Conservation (phyloP, 2,113 vertebrate species). For the Lycocorax pyrrhopterus region DNA sequence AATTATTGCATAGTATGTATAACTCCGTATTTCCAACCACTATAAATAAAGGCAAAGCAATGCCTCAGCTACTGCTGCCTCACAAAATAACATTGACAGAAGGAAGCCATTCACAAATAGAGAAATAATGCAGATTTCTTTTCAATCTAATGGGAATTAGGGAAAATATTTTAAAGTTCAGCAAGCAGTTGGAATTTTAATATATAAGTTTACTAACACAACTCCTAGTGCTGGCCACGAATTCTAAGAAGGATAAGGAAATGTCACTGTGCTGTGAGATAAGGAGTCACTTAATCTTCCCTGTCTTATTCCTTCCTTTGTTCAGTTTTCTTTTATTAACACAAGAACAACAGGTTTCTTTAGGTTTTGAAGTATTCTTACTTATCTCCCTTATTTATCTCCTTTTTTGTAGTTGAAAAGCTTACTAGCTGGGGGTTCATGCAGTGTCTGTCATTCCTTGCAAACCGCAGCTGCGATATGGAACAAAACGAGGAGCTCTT, state of each 20-base stretch:
- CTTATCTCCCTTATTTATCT: slow-evolving; percentile 20
- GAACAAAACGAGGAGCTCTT: background rate
- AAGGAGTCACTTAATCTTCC: slow-evolving; percentile 57
- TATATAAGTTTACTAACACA: slow-evolving; percentile 48
- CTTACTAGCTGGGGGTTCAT: background rate
- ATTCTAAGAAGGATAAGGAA: slow-evolving; percentile 59
- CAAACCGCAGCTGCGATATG: fast-evolving
- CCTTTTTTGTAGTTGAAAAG: background rate
- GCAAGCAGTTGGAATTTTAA: slow-evolving; percentile 46
- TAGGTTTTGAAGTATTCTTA: background rate
- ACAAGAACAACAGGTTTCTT: slow-evolving; percentile 3
- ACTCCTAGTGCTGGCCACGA: background rate
- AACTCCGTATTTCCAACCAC: background rate
- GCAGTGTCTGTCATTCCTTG: background rate
- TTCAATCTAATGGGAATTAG: slow-evolving; percentile 17
- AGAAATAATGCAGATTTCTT: slow-evolving; percentile 49
- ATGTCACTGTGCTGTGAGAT: slow-evolving; percentile 41
- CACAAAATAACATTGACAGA: slow-evolving; percentile 7
- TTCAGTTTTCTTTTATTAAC: slow-evolving; percentile 53
- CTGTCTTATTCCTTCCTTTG: background rate
- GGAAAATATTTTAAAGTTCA: slow-evolving; percentile 38
- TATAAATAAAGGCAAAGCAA: slow-evolving; percentile 21
- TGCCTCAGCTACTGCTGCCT: background rate
- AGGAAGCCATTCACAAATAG: background rate
- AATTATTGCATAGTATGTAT: slow-evolving; percentile 9